Conservation (phyloP, 2,888 invertebrate species). For the Junonia oenone region DNA sequence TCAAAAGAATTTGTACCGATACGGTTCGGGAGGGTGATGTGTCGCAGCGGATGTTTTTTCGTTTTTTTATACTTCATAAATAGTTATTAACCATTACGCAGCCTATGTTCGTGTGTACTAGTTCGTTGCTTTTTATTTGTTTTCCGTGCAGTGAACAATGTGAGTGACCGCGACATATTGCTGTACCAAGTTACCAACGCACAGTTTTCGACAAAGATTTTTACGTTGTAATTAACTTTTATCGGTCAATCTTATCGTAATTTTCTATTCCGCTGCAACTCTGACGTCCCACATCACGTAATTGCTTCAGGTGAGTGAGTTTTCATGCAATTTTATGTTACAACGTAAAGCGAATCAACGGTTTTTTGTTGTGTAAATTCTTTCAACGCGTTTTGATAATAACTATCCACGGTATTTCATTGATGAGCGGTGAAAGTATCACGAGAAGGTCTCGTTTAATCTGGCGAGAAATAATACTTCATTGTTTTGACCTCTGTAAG, state of each 20-base stretch:
- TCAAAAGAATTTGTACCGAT: constrained; percentile 48
- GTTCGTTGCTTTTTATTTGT: constrained; percentile 12
- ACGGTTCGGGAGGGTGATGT: constrained; percentile 36
- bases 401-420: constrained; percentile 9
- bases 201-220: constrained; percentile 45
- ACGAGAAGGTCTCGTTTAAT: constrained; percentile 12
- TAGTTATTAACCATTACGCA: background rate
- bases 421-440: constrained; percentile 26
- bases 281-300: constrained; percentile 42
- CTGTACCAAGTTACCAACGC: constrained; percentile 38
- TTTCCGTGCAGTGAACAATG: constrained; percentile 40
- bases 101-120: constrained; percentile 14
- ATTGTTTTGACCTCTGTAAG: constrained; percentile 27
- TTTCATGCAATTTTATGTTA: constrained; percentile 34
- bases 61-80: constrained; percentile 6
- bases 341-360: constrained; percentile 27
- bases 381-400: background rate
- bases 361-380: constrained; percentile 19
- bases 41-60: constrained; percentile 16
- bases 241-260: constrained; percentile 49
- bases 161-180: constrained; percentile 47
- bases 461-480: constrained; percentile 11
- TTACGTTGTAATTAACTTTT: constrained; percentile 46
- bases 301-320: constrained; percentile 47
- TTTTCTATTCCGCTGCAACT: constrained; percentile 49